Conservation (phyloP, 2,113 vertebrate species). For the Euleptes europaea region DNA sequence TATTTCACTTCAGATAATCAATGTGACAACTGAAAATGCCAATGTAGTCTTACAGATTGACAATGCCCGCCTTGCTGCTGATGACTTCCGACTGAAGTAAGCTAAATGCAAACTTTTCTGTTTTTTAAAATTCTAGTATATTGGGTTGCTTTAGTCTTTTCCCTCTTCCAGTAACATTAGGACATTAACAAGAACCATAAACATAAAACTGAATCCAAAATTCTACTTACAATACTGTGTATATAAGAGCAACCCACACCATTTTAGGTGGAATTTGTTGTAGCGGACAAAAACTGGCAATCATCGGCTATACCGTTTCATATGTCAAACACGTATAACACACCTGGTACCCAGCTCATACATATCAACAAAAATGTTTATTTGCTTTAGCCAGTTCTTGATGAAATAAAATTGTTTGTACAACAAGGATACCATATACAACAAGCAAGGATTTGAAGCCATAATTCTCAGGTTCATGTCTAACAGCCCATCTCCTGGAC, state of each 20-base stretch:
- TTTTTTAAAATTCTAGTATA: background rate
- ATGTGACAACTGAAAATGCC: conserved; percentile 75
- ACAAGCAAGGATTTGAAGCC: background rate
- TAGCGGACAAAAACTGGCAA: background rate
- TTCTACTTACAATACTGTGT: background rate
- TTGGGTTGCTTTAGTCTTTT: background rate
- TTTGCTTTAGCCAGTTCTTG: background rate
- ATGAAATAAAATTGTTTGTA: background rate
- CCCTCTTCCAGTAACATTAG: background rate
- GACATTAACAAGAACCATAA: background rate
- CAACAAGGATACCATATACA: background rate
- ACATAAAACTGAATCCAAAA: background rate
- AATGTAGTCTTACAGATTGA: conserved; percentile 80
- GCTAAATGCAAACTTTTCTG: conserved; percentile 37
- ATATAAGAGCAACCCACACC: too few relatives aligned
- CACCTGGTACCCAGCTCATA: background rate
- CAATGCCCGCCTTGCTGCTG: conserved; percentile 83
- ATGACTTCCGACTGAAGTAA: conserved; percentile 89
- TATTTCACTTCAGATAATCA: conserved; percentile 68
- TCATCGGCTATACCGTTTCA: background rate
- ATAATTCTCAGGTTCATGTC: background rate
- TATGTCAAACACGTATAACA: too few relatives aligned
- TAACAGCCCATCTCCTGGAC: background rate
- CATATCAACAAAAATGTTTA: background rate
- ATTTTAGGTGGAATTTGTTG: too few relatives aligned